These are phyloP conservation scores for Apolygus lucorum DNA, from an alignment of 1,140 invertebrate species.

Conservation along the genomic window DNA sequence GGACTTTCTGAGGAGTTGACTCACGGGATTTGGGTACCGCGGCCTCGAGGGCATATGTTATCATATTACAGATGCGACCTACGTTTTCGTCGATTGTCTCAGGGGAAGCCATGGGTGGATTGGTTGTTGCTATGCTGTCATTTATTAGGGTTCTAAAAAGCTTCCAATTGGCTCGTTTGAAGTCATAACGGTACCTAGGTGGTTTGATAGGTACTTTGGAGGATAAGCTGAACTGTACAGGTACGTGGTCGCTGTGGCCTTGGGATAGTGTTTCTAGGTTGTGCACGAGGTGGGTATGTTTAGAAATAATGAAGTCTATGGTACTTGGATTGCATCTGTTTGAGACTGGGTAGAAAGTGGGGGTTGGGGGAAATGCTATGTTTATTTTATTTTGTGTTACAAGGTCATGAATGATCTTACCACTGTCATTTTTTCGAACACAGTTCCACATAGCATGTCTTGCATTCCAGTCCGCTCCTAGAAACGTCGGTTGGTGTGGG, in stretches of 20 bases:
- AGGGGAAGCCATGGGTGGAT: background rate
- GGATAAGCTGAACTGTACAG: background rate
- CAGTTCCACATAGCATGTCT: constrained; percentile 1
- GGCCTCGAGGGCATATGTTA: background rate
- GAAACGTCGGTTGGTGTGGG: background rate
- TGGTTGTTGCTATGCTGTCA: background rate
- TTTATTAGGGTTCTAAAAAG: background rate
- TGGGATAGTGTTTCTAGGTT: background rate
- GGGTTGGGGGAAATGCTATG: background rate
- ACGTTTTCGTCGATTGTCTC: background rate
- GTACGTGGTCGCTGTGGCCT: background rate
- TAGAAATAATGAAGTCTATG: background rate
- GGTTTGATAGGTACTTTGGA: background rate
- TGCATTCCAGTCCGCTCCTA: constrained; percentile 1
- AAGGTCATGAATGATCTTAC: background rate
- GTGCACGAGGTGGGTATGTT: background rate
- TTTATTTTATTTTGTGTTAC: background rate
- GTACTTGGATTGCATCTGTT: background rate
- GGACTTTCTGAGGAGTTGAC: background rate
- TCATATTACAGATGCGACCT: background rate
- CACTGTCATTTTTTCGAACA: constrained; percentile 3
- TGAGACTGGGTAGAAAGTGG: background rate
- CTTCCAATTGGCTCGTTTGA: background rate
- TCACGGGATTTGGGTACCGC: background rate
- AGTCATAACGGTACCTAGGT: background rate